Conservation (phyloP, 30 jellyfish, hydroid and myxozoan genomes). For the Clytia hemisphaerica region DNA sequence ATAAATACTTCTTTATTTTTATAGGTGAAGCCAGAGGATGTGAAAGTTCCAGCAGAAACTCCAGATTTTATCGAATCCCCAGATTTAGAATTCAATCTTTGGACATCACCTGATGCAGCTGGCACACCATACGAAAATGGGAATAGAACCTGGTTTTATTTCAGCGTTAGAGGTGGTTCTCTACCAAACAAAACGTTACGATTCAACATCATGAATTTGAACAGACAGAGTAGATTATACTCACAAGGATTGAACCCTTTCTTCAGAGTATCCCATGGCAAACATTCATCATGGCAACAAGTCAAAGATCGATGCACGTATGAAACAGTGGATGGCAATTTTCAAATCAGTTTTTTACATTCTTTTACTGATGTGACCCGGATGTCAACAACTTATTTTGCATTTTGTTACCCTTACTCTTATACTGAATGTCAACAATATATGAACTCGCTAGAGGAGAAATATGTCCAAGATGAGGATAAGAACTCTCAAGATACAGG, state of each 20-base stretch:
- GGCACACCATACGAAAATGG: conserved; percentile 72
- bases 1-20: too few species aligned
- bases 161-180: conserved; percentile 61
- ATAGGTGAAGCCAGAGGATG: too few species aligned
- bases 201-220: conserved; percentile 67
- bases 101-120: conserved; percentile 96
- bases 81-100: conserved; percentile 60
- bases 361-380: conserved; percentile 43
- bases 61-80: too few species aligned
- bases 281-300: conserved; percentile 53
- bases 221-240: conserved; percentile 60
- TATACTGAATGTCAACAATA: conserved; percentile 61
- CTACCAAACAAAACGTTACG: conserved; percentile 37
- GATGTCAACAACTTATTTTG: conserved; percentile 52
- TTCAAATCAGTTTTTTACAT: conserved; percentile 53
- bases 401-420: conserved; percentile 84
- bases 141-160: conserved; percentile 87
- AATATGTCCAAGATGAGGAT: too few species aligned
- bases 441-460: conserved; percentile 20
- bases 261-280: conserved; percentile 15
- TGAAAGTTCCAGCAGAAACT: too few species aligned
- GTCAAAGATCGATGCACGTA: conserved; percentile 45
- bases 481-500: too few species aligned
- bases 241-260: conserved; percentile 92
- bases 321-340: conserved; percentile 72